phyloP scores from a whole-genome alignment of 2,888 invertebrate species.

The Schrankia costaestrigalis region DNA sequence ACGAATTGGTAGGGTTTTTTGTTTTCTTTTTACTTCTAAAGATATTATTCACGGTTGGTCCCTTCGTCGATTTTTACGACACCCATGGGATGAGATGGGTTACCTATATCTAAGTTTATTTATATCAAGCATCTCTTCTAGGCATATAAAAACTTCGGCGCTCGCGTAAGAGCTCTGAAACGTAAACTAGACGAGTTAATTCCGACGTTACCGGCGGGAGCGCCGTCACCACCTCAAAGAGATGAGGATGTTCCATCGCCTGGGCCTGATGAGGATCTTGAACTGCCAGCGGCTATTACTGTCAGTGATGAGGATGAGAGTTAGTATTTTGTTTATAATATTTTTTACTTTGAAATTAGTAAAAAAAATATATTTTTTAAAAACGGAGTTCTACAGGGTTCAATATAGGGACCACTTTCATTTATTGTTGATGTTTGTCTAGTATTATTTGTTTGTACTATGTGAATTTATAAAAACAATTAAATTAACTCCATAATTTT shows the following conservation, averaged over 20 bases:
- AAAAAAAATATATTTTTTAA: too few species aligned
- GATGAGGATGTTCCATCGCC: slow-evolving; percentile 86
- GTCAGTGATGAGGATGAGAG: slow-evolving; percentile 44
- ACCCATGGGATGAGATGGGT: too few species aligned
- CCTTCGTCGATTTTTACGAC: too few species aligned
- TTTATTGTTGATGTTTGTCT: too few species aligned
- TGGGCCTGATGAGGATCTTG: slow-evolving; percentile 90
- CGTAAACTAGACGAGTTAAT: slow-evolving; percentile 91
- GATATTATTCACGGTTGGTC: too few species aligned
- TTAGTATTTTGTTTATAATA: slow-evolving; percentile 6
- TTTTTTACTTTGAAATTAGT: neutral
- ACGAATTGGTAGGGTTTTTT: too few species aligned
- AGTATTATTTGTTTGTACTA: too few species aligned
- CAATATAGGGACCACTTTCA: too few species aligned
- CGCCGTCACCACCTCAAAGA: slow-evolving; percentile 81
- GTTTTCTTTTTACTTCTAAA: too few species aligned
- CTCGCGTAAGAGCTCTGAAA: slow-evolving; percentile 91
- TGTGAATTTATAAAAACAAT: too few species aligned
- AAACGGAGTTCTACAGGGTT: too few species aligned
- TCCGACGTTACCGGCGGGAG: slow-evolving; percentile 81
- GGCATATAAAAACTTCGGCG: slow-evolving; percentile 97
- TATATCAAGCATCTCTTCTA: slow-evolving; percentile 49
- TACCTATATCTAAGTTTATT: neutral
- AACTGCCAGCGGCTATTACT: slow-evolving; percentile 82
- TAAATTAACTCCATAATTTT: too few species aligned